phyloP scores from a whole-genome alignment of 2,888 invertebrate species.

The Thumatha senex region DNA sequence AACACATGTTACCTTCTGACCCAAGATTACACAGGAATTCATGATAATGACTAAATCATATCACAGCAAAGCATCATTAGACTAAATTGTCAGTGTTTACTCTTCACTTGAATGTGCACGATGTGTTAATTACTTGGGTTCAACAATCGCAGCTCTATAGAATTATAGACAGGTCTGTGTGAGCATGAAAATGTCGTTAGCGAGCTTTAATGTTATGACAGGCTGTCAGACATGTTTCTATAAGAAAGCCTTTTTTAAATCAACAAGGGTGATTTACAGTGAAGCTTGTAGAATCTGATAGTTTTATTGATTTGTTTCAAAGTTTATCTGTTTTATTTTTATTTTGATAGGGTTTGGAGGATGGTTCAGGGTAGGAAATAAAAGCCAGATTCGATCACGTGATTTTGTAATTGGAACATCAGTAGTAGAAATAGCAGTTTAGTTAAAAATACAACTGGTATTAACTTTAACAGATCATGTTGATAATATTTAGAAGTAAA shows the following conservation, averaged over 20 bases:
- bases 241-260: slow-evolving; percentile 6
- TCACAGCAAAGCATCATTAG: slow-evolving; percentile 1
- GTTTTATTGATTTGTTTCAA: slow-evolving; percentile 8
- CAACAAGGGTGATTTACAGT: slow-evolving; percentile 13
- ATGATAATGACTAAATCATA: not conserved
- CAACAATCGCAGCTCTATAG: slow-evolving; percentile 20
- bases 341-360: not conserved
- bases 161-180: slow-evolving; percentile 8
- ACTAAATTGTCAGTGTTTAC: not conserved
- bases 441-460: too few relatives aligned
- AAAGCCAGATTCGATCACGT: too few relatives aligned
- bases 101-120: slow-evolving; percentile 1
- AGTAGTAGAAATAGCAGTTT: too few relatives aligned
- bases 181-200: slow-evolving; percentile 9
- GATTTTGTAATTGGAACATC: too few relatives aligned
- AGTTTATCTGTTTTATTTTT: not conserved
- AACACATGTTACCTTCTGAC: too few relatives aligned
- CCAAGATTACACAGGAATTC: not conserved
- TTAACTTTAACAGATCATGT: too few relatives aligned
- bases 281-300: slow-evolving; percentile 14
- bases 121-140: slow-evolving; percentile 18
- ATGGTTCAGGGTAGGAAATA: too few relatives aligned
- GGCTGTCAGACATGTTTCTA: slow-evolving; percentile 17
- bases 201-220: slow-evolving; percentile 23
- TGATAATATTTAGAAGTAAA: too few relatives aligned